These are phyloP conservation scores for Nycticorax nycticorax DNA, from an alignment of 2,113 vertebrate genomes.

Conservation along the genomic window DNA sequence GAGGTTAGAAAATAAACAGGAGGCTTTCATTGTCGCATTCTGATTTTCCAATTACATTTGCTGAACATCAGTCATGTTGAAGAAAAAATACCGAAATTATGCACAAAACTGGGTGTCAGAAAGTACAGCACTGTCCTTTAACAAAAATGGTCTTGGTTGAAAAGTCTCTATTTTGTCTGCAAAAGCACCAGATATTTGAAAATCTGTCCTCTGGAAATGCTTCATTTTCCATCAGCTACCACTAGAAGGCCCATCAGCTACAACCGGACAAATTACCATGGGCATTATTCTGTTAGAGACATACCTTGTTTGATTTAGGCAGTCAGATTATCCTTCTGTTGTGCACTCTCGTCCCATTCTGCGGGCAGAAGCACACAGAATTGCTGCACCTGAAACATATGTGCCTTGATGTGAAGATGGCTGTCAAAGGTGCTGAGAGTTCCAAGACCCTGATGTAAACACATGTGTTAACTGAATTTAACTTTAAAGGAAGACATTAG, in stretches of 20 bases:
- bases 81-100: neutral
- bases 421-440: neutral
- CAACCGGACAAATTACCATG: neutral
- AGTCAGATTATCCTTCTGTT: fast-evolving
- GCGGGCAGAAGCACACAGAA: neutral
- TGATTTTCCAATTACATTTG: neutral
- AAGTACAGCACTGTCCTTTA: neutral
- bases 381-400: neutral
- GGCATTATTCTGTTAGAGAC: neutral
- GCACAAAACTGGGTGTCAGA: neutral
- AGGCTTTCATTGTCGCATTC: neutral
- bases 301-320: neutral
- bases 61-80: neutral
- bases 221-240: neutral
- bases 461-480: neutral
- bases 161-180: neutral
- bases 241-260: neutral
- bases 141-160: neutral
- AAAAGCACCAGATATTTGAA: neutral
- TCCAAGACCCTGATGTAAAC: neutral
- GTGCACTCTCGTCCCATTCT: neutral
- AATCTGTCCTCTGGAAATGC: fast-evolving
- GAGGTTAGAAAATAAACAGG: neutral
- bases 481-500: neutral
- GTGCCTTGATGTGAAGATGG: neutral